Base-by-base conservation (phyloP, 1,140 invertebrate species). In the Tetraneura akinire region DNA sequence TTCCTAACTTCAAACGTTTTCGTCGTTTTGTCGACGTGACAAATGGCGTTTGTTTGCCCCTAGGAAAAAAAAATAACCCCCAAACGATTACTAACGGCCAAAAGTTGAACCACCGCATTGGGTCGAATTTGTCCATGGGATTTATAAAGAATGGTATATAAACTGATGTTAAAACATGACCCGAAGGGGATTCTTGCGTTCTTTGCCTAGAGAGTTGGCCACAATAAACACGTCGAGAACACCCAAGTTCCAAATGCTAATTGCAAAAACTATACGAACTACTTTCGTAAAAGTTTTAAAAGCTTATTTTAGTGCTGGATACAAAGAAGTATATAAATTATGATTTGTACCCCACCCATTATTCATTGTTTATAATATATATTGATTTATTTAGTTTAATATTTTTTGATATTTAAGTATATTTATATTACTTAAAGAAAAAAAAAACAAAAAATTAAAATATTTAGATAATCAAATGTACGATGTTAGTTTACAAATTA, bases 61-160 rank as follows among this genome's bases (percentile, higher is more conserved):
- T 23, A 26, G 51, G 21, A 29, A 47, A 78, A 73, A 70, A 51
- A 47, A 78, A 55, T 21, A 60, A 37, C 53, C 55, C 74, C 55
- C 26, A 62, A 78, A 78, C 74, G 74, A 78, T 62, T 78, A 78
- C 55, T 78, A 78, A 78, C 74, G 74, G 53, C 74, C 55, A 60
- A 78, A 62, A 78, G 74, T 78, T 62, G 74, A 37, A 26, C 32
- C 37, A 62, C 55, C 37, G 47, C 73, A 78, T 78, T 62, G 37
- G 74, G 21, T 60, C 23, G 74, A 78, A 78, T 62, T 78, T 78
- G 74, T 78, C 74, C 37, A 21, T 62, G 9, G 55, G 74, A 78
- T 78, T 78, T 78, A 78, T 78, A 78, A 78, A 62, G 74, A 62
- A 62, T 47, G 37, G 74, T 78, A 60, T 57, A 76, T 62, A 62